These are phyloP conservation scores for Tragelaphus eurycerus DNA, from an alignment of 2,797 vertebrate species.

Conservation along the genomic window DNA sequence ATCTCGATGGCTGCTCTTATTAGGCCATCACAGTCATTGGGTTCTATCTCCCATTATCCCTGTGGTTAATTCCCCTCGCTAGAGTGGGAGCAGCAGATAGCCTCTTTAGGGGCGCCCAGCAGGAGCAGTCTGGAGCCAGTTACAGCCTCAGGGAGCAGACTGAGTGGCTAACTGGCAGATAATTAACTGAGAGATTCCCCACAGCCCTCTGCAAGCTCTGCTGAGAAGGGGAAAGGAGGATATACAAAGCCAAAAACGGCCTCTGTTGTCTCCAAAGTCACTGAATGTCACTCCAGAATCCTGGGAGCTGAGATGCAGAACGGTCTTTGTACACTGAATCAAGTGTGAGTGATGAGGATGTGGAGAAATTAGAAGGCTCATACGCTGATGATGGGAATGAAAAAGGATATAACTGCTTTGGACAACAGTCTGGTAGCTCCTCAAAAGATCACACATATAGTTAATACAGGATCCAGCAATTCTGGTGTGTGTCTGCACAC, in stretches of 20 bases:
- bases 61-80: neutral
- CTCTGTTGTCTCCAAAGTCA: neutral
- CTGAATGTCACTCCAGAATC: neutral
- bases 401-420: neutral
- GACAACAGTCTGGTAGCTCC: neutral
- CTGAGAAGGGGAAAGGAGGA: neutral
- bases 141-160: conserved; percentile 3
- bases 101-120: neutral
- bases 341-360: neutral
- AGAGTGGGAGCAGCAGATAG: neutral
- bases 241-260: neutral
- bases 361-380: neutral
- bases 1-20: neutral
- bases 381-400: neutral
- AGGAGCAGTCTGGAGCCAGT: neutral
- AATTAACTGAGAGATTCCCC: conserved; percentile 43
- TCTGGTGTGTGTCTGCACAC: neutral
- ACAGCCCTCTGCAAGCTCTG: neutral
- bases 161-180: conserved; percentile 20
- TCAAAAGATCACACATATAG: neutral
- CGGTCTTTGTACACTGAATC: neutral
- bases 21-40: neutral
- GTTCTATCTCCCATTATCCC: neutral
- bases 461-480: neutral
- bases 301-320: neutral